Base-by-base conservation (phyloP, 2,113 vertebrate genomes). In the Hippoglossus stenolepis region DNA sequence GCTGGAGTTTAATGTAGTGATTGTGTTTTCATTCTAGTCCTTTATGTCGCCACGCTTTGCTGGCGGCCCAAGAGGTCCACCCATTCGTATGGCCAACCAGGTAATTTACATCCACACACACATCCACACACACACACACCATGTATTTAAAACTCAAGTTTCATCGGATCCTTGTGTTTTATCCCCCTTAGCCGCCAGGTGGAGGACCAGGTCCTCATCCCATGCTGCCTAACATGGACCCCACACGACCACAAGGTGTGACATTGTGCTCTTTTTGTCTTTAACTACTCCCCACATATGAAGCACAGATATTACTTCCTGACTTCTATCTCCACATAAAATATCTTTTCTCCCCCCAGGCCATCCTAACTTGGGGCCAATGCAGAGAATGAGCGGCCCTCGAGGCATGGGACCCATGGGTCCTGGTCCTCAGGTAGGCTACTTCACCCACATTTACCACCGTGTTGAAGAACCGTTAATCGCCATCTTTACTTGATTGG, bases 31-130 rank as follows among this genome's bases (percentile, higher is more conserved):
- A 94, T 83, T 90, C 0, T 94, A 99, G 98, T 96, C 98, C 82
- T 99, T 99, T 93, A 99, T 99, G 98, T 99, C 97, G 12, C 97
- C 98, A 67, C 95, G 98, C 87, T 99, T 99, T 15, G 96, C 97
- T 67, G 97, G 98, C 91, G 97, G 98, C 83, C 98, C 98, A 78
- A 95, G 98, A 94, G 93, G 93, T 66, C 97, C 98, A 81, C 97
- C 97, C 76, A 97, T 98, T 93, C 95, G 98, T 94, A 99, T 99
- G 98, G 96, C 94, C 88, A 99, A 95, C 94, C 98, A 98, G 97
- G 98, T 99, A 96, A 8, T 61, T 2, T 23, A 5, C 26, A 5
- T 28, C 20, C 28, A 53, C 69, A 26, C 15, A 28, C 31, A 61
- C 69, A 8, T 4, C 13, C 18, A 63, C 43, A 21, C 61, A 65